These are phyloP conservation scores for Ondatra zibethicus DNA, from an alignment of 2,113 vertebrate genomes.

Conservation along the genomic window DNA sequence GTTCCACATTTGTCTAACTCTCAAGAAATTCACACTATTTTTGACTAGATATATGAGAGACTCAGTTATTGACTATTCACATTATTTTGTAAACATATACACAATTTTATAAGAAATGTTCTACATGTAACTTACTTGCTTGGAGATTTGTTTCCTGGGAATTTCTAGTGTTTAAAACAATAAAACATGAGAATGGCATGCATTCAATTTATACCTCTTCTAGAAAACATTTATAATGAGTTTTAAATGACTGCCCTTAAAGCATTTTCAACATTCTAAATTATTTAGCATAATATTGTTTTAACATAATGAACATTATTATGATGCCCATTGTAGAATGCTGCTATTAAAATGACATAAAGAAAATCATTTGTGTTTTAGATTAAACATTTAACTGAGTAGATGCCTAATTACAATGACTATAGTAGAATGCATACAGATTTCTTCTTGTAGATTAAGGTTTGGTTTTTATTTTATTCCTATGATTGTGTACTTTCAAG, in stretches of 20 bases:
- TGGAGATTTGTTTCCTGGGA: constrained; percentile 14
- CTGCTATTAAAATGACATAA: background rate
- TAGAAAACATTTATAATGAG: constrained; percentile 45
- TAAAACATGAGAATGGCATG: background rate
- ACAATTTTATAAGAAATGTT: background rate
- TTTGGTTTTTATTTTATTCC: background rate
- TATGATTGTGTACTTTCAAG: background rate
- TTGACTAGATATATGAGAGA: background rate
- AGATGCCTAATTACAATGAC: background rate
- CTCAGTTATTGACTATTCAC: background rate
- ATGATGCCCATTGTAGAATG: background rate
- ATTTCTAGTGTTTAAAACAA: constrained; percentile 58
- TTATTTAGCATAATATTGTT: constrained; percentile 64
- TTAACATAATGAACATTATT: constrained; percentile 58
- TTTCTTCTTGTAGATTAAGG: background rate
- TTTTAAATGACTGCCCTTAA: background rate
- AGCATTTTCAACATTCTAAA: constrained; percentile 44
- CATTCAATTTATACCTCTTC: constrained; percentile 32
- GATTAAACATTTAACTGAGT: constrained; percentile 16
- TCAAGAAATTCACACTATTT: background rate
- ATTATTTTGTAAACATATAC: constrained; percentile 51
- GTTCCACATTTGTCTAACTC: background rate
- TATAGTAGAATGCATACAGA: background rate
- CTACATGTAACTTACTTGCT: background rate
- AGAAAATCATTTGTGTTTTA: background rate